phyloP scores from a whole-genome alignment of 2,113 vertebrate genomes.

The Andinoacara biseriatus region DNA sequence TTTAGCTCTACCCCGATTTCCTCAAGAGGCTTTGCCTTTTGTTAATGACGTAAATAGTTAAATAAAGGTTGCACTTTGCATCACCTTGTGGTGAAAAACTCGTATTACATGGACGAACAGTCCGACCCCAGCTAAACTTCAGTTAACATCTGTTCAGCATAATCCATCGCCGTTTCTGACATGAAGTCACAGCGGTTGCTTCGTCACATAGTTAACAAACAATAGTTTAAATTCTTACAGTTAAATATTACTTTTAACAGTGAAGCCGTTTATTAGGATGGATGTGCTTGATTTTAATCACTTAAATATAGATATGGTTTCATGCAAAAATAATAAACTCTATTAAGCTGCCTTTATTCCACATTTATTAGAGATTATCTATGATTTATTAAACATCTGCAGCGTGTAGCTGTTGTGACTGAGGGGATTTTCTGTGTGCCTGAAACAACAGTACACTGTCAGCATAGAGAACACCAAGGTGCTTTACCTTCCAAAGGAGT shows the following conservation, averaged over 20 bases:
- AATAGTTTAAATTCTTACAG: not conserved
- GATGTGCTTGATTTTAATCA: not conserved
- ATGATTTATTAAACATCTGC: fast-evolving
- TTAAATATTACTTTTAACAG: not conserved
- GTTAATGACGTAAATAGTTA: not conserved
- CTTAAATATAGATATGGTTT: fast-evolving
- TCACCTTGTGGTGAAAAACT: not conserved
- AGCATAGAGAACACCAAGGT: constrained; percentile 53
- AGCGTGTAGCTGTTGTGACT: constrained; percentile 36
- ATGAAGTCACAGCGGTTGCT: fast-evolving
- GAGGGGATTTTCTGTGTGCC: not conserved
- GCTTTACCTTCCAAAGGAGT: constrained; percentile 98
- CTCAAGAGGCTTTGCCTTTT: too few species aligned
- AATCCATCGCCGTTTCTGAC: not conserved
- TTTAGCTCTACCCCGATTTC: too few species aligned
- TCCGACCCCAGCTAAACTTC: fast-evolving
- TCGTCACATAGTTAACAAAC: fast-evolving
- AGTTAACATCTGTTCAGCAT: not conserved
- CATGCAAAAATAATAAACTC: fast-evolving
- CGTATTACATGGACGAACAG: fast-evolving
- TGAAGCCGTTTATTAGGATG: not conserved
- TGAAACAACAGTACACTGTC: constrained; percentile 28
- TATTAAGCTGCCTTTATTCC: not conserved
- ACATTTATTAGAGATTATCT: not conserved
- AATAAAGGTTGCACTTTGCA: not conserved